Percentiles rank a stretch among this genome's conserved stretches.
Evolutionary conservation across 2,113 vertebrate genomes (phyloP).

Genomic region (Shinisaurus crocodilurus): DNA sequence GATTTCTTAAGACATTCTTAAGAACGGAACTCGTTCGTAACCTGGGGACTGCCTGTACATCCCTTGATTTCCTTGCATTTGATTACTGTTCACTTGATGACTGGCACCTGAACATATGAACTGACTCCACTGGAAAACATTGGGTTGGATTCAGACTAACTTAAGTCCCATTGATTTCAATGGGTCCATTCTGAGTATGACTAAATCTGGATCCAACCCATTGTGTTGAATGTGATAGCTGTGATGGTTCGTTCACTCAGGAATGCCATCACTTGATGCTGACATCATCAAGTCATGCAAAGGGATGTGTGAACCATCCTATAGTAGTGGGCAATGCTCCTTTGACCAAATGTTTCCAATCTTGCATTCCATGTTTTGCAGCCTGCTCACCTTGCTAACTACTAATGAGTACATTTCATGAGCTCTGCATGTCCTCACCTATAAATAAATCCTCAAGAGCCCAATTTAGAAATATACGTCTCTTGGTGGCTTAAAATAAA

Average conservation of each 20-base stretch:
- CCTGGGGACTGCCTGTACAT: too few species aligned
- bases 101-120: neutral
- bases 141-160: too few species aligned
- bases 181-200: too few species aligned
- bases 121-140: neutral
- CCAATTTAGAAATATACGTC: slow-evolving; percentile 56
- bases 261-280: neutral
- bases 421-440: slow-evolving; percentile 25
- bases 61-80: too few species aligned
- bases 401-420: slow-evolving; percentile 39
- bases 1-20: too few species aligned
- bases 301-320: neutral
- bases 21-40: too few species aligned
- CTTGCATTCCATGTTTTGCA: slow-evolving; percentile 14
- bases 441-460: slow-evolving; percentile 45
- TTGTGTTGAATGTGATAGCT: neutral
- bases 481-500: slow-evolving; percentile 54
- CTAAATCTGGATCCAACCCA: neutral
- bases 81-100: neutral
- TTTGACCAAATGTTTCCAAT: neutral
- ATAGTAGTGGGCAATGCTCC: neutral
- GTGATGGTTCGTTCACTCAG: neutral
- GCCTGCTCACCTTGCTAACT: slow-evolving; percentile 19
- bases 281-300: neutral
- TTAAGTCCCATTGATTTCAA: too few species aligned